Evolutionary conservation across 23 tunicate genomes (phyloP), one percentile per base, ranked within the genome.

Genomic region (Ascidia mentula): DNA sequence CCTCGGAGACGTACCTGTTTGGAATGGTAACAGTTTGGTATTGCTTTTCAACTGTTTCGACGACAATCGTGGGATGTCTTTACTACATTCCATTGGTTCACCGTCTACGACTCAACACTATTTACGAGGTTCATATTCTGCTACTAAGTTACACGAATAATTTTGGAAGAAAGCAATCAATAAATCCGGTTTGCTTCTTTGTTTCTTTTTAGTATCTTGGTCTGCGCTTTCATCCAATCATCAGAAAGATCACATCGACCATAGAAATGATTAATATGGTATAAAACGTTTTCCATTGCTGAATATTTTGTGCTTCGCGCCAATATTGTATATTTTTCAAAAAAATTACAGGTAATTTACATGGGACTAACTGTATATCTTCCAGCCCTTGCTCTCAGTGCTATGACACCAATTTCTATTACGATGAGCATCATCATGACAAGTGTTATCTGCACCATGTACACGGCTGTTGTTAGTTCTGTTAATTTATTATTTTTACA

Each of bases 21-120:
- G 94, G 94, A 20, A n/a, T 77, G 6, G 76, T 88, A 2, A 37
- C 40, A 3, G 17, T 77, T 18, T 88, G 94, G 94, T 83, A 76
- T 59, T 18, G 36, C 17, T 61, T 77, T 12, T 36, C 83, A 15
- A 34, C 45, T 17, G 38, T 76, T 28, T 37, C 83, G n/a, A 69
- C 94, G 30, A 76, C 59, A 18, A 9, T 59, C 13, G 17, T 88
- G n/a, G 94, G 88, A 9, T 46, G 86, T 31, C 1, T 88, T 22
- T 88, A 88, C 40, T 88, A 73, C 88, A 82, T 88, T 40, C 94
- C 94, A 1, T 36, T 88, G 36, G 18, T 76, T 33, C 94, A 88
- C 40, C 79, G 94, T 24, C 80, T 83, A 2, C 79, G 83, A 34
- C 24, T 83, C 5, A 39, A 15, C 61, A 82, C 83, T 20, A 72